Percentiles rank a stretch among this genome's conserved stretches.
Evolutionary conservation across 2,113 vertebrate genomes (phyloP).

Genomic region (Turdus rufiventris): DNA sequence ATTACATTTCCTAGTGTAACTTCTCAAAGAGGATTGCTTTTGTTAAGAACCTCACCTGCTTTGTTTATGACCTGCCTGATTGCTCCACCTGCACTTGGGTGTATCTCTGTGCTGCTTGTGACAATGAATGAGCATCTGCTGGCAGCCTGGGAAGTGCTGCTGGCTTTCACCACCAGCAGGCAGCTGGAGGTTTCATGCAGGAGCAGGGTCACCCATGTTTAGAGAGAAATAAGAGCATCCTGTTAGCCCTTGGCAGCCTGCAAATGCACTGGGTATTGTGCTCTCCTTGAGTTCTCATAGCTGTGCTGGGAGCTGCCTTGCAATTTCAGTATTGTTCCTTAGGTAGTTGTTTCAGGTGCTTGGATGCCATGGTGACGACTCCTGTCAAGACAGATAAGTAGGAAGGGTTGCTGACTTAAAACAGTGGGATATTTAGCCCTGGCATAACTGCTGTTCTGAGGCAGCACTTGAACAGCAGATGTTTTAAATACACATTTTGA

Average conservation of each 20-base stretch:
- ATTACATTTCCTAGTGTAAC: neutral
- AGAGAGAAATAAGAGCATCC: neutral
- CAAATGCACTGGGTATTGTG: neutral
- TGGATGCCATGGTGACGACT: constrained; percentile 14
- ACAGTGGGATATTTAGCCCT: neutral
- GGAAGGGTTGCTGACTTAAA: neutral
- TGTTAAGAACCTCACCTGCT: neutral
- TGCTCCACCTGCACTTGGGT: neutral
- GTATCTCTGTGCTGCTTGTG: neutral
- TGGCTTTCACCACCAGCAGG: neutral
- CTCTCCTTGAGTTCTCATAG: neutral
- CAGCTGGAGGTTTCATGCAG: neutral
- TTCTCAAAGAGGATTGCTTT: neutral
- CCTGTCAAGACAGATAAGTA: constrained; percentile 29
- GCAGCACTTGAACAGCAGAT: neutral
- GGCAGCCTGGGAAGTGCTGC: neutral
- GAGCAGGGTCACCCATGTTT: neutral
- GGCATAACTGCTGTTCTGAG: neutral
- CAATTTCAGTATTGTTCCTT: neutral
- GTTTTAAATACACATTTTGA: neutral
- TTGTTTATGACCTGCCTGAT: neutral
- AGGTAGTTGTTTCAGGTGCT: constrained; percentile 9
- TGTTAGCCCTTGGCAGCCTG: neutral
- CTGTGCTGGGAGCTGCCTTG: neutral
- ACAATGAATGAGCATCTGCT: neutral